Evolutionary conservation across 2,888 invertebrate genomes (phyloP).

Genomic region (Clistopyga incitator): DNA sequence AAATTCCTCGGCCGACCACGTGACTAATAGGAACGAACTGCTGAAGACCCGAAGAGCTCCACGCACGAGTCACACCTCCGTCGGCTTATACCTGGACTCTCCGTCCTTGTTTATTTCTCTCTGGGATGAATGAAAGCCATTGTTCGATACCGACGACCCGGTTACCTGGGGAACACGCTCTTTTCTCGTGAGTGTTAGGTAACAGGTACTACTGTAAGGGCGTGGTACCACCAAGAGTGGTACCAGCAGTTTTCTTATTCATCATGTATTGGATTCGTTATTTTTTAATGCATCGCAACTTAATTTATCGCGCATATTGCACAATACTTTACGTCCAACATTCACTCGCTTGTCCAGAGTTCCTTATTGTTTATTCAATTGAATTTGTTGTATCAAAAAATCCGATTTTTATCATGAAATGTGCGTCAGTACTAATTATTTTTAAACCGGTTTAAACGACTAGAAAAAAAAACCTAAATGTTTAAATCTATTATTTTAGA

Average conservation of each 20-base stretch:
- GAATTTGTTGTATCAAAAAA: no score
- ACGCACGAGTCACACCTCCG: constrained; percentile 34
- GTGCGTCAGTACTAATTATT: no score
- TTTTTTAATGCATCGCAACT: neutral
- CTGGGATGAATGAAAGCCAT: constrained; percentile 62
- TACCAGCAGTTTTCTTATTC: constrained; percentile 27
- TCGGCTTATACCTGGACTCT: constrained; percentile 25
- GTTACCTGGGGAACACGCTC: constrained; percentile 52
- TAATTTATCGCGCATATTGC: neutral
- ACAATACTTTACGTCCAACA: neutral
- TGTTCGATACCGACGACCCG: constrained; percentile 52
- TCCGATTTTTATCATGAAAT: no score
- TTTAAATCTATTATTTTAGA: no score
- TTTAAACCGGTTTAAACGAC: no score
- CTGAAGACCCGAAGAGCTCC: constrained; percentile 11
- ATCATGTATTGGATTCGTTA: neutral
- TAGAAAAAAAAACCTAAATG: no score
- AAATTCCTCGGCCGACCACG: neutral
- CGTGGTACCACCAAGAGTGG: constrained; percentile 2
- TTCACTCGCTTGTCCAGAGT: no score
- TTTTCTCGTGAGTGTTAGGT: constrained; percentile 51
- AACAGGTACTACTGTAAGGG: constrained; percentile 58
- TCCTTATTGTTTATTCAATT: no score
- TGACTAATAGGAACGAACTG: constrained; percentile 12
- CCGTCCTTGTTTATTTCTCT: constrained; percentile 34